Evolutionary conservation across 2,888 invertebrate genomes (phyloP).

Genomic region (Lottia gigantea): DNA sequence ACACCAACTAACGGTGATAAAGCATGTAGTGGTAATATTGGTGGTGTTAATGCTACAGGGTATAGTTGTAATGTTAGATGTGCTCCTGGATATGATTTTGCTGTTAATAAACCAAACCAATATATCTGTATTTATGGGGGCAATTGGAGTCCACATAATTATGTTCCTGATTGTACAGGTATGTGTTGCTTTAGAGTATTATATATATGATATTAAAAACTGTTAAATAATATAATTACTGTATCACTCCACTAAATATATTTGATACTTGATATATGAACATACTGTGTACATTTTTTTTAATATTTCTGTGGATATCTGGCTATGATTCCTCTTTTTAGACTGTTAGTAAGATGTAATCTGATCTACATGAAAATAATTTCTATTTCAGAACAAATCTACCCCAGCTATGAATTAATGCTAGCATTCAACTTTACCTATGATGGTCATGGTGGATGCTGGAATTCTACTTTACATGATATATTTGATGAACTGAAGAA

Average conservation of each 20-base stretch:
- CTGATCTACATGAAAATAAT: too few relatives aligned
- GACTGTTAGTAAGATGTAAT: too few relatives aligned
- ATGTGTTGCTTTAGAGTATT: conserved; percentile 14
- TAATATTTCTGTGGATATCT: too few relatives aligned
- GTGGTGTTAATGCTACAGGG: conserved; percentile 24
- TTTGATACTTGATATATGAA: too few relatives aligned
- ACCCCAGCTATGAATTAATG: conserved; percentile 32
- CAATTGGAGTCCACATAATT: conserved; percentile 38
- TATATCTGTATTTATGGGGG: conserved; percentile 42
- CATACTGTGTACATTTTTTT: too few relatives aligned
- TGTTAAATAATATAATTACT: too few relatives aligned
- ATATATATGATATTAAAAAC: background rate
- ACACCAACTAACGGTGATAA: conserved; percentile 26
- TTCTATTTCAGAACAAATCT: conserved; percentile 27
- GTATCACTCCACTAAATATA: too few relatives aligned
- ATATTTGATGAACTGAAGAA: conserved; percentile 12
- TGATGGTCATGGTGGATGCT: conserved; percentile 24
- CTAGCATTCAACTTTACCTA: conserved; percentile 27
- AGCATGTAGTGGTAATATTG: conserved; percentile 26
- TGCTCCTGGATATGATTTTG: conserved; percentile 29
- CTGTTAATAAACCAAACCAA: conserved; percentile 28
- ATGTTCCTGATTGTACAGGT: conserved; percentile 48
- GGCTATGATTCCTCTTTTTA: too few relatives aligned
- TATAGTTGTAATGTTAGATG: conserved; percentile 36
- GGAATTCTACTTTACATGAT: conserved; percentile 2